A percentile compares a stretch with the other conserved stretches of the same genome.
Evolutionary conservation across 2,113 vertebrate genomes (phyloP).

Genomic region (Brachypteracias leptosomus): DNA sequence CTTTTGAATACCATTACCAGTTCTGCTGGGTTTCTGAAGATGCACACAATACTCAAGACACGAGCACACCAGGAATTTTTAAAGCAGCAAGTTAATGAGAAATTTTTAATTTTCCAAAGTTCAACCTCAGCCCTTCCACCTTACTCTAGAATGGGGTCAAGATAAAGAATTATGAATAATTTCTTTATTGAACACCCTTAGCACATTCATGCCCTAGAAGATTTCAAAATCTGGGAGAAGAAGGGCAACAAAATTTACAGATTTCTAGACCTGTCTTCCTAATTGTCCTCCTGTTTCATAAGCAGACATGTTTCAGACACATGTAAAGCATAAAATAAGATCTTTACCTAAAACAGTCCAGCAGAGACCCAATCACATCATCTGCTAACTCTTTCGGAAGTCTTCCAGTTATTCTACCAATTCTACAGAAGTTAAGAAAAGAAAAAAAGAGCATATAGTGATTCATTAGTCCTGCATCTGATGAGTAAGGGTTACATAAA

Average conservation of each 20-base stretch:
- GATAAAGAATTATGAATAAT: background rate
- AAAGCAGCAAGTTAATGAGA: background rate
- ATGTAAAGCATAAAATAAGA: background rate
- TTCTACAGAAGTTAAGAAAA: constrained; percentile 66
- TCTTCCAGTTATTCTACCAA: constrained; percentile 91
- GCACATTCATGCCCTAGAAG: background rate
- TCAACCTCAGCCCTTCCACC: background rate
- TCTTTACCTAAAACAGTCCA: constrained; percentile 92
- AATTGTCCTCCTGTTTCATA: background rate
- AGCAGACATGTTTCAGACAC: background rate
- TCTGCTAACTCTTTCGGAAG: constrained; percentile 93
- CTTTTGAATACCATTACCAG: background rate
- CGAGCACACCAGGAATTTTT: background rate
- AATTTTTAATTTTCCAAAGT: background rate
- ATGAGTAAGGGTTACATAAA: background rate
- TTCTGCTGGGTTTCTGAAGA: background rate
- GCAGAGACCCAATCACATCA: constrained; percentile 91
- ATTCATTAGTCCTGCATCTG: background rate
- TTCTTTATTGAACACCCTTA: background rate
- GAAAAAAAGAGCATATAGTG: background rate
- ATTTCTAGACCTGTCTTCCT: background rate
- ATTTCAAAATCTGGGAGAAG: background rate
- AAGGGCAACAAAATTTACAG: background rate
- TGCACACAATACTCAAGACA: background rate
- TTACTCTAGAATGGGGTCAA: background rate